Base-by-base conservation (phyloP, 1,140 invertebrate genomes). In the Teleogryllus occipitalis region DNA sequence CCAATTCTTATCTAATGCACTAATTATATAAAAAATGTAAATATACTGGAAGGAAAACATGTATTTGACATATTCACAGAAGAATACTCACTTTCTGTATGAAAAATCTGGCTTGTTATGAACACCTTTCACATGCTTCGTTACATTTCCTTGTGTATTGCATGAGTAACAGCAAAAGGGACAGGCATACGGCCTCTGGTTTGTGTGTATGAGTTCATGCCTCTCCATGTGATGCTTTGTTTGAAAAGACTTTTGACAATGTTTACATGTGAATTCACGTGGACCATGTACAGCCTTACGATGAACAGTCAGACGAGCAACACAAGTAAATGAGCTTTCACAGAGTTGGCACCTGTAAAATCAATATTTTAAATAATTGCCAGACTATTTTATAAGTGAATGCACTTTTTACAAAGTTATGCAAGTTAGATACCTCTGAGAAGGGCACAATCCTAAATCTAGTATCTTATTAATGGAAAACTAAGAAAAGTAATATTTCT, bases 171-270 rank as follows among this genome's bases (percentile, higher is more conserved):
- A 21, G 76, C 83, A 83, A 75, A 80, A 83, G 39, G 75, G 73
- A 76, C 83, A 83, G 12, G 76, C 48, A 74, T 76, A 83, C 2
- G 86, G 86, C 72, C 83, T 83, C 74, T 84, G 84, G 47, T 85
- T 85, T 14, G 85, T 85, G 74, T 87, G 86, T 39, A 85, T 83
- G 82, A 86, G 82, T 81, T 83, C 81, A 80, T 87, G 86, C 7
- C 86, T 81, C 77, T 83, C 83, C 46, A 87, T 78, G 80, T 87
- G 82, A 46, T 82, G 79, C 48, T 81, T 82, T n/a, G 81, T 82
- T 77, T 79, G 79, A 76, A 82, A 82, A 4, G 74, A 78, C n/a
- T 80, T 82, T 21, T 75, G 8, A 78, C 82, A 82, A 7, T 81
- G 48, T 8, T 54, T 21, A 49, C 82, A 82, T n/a, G 74, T 48